Evolutionary conservation across 2,113 vertebrate species (phyloP).

Genomic region (Accipiter cooperii): DNA sequence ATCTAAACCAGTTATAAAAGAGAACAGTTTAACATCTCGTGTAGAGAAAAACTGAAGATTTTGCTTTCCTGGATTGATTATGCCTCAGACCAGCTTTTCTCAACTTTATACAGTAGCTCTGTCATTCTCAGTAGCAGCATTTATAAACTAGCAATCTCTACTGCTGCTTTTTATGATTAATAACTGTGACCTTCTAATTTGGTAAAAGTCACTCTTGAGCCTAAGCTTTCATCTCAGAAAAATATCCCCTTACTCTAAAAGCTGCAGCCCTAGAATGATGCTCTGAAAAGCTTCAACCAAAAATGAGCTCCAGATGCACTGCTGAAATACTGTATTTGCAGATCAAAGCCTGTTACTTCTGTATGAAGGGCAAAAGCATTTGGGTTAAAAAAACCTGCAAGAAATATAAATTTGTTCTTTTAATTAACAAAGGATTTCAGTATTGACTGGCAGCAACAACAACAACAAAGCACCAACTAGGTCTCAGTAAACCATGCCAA

Average conservation of each 20-base stretch:
- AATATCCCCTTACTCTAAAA: background rate
- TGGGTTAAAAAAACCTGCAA: background rate
- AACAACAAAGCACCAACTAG: background rate
- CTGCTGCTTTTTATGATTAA: conserved; percentile 21
- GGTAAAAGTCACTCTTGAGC: background rate
- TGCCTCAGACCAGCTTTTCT: background rate
- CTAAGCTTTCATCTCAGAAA: conserved; percentile 23
- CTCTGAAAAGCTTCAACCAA: conserved; percentile 7
- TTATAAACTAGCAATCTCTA: background rate
- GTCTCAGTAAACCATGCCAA: background rate
- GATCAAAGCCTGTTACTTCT: conserved; percentile 20
- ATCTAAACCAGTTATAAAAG: background rate
- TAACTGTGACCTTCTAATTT: background rate
- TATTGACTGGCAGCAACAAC: background rate
- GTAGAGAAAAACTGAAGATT: background rate
- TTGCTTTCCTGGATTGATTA: background rate
- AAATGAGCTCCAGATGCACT: conserved; percentile 42
- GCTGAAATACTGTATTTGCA: conserved; percentile 24
- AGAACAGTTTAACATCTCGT: background rate
- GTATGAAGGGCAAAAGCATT: background rate
- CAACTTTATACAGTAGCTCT: background rate
- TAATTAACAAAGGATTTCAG: conserved; percentile 30
- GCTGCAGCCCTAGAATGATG: background rate
- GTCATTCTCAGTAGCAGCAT: background rate
- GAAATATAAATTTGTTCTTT: conserved; percentile 16